These are phyloP conservation scores for Lissocephala sabroskyi DNA, from an alignment of 2,888 invertebrate genomes.

Conservation along the genomic window DNA sequence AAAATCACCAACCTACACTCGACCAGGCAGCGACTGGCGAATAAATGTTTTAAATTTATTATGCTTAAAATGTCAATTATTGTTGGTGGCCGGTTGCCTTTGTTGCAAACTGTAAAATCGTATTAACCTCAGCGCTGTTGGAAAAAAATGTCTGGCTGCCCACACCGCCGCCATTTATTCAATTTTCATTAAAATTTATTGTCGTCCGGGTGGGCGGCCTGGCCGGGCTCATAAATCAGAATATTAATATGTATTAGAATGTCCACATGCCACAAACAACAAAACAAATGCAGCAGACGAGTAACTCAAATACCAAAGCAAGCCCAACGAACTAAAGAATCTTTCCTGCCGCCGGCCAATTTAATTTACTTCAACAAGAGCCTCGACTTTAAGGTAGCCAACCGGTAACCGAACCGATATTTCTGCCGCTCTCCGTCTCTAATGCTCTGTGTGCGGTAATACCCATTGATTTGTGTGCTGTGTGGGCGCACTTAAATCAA, in stretches of 20 bases:
- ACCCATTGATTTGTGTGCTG: too few relatives aligned
- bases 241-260: conserved; percentile 53
- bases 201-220: conserved; percentile 11
- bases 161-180: conserved; percentile 52
- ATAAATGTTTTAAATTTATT: conserved; percentile 5
- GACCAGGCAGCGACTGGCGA: too few relatives aligned
- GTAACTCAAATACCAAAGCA: too few relatives aligned
- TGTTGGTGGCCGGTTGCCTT: background rate
- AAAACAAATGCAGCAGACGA: background rate
- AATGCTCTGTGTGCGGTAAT: too few relatives aligned
- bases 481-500: too few relatives aligned
- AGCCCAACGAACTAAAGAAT: too few relatives aligned
- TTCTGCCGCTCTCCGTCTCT: too few relatives aligned
- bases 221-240: conserved; percentile 47
- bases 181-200: conserved; percentile 56
- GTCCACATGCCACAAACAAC: background rate
- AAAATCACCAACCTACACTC: background rate
- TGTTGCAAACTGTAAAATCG: background rate
- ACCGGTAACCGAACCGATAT: too few relatives aligned
- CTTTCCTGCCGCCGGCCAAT: too few relatives aligned
- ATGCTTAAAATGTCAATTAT: background rate
- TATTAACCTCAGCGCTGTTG: conserved; percentile 20
- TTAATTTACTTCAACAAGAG: background rate
- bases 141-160: conserved; percentile 10
- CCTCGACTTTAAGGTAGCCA: conserved; percentile 16